phyloP scores from a whole-genome alignment of 1,140 invertebrate species.

The Leguminivora glycinivorella region DNA sequence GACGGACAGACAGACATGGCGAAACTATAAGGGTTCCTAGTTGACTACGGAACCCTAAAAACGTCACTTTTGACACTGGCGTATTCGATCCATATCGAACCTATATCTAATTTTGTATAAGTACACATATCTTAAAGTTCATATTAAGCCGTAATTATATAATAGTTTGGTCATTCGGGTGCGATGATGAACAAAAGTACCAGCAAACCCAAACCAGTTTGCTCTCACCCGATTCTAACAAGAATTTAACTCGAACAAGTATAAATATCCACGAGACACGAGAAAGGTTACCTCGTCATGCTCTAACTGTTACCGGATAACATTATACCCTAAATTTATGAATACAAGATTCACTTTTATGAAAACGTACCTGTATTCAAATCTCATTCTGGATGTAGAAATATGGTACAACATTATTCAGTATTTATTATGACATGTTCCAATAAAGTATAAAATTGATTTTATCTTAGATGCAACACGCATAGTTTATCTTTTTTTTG shows the following conservation, averaged over 20 bases:
- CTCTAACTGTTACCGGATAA: conserved; percentile 48
- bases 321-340: conserved; percentile 52
- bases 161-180: conserved; percentile 58
- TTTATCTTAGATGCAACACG: conserved; percentile 62
- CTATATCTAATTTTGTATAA: too few species aligned
- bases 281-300: conserved; percentile 65
- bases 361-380: not conserved
- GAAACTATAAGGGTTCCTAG: too few species aligned
- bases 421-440: conserved; percentile 75
- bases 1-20: too few species aligned
- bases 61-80: too few species aligned
- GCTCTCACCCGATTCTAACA: conserved; percentile 69
- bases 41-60: too few species aligned
- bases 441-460: conserved; percentile 76
- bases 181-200: conserved; percentile 74
- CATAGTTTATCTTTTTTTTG: conserved; percentile 54
- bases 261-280: conserved; percentile 76
- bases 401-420: conserved; percentile 59
- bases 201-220: conserved; percentile 71
- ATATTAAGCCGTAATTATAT: too few species aligned
- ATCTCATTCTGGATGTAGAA: conserved; percentile 32
- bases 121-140: too few species aligned
- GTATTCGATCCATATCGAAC: too few species aligned
- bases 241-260: conserved; percentile 75
- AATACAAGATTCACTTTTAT: not conserved